These are phyloP conservation scores for Aphidius gifuensis DNA, from an alignment of 1,140 invertebrate species.

Conservation along the genomic window DNA sequence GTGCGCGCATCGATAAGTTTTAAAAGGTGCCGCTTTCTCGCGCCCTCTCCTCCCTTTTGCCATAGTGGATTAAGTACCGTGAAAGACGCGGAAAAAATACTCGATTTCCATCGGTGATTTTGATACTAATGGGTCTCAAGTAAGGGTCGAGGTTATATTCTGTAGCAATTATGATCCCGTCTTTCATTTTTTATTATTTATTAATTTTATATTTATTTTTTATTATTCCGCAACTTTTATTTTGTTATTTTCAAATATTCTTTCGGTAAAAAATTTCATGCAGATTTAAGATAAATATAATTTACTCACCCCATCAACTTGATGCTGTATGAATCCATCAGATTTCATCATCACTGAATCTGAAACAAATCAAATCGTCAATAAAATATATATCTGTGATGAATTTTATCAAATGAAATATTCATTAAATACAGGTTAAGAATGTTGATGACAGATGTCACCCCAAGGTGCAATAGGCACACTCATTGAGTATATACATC, in stretches of 20 bases:
- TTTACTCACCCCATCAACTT: not conserved
- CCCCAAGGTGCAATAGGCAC: too few species aligned
- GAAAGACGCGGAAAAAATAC: conserved; percentile 8
- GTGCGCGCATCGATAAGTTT: conserved; percentile 18
- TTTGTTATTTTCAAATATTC: too few species aligned
- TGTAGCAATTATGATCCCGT: conserved; percentile 13
- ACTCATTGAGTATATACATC: too few species aligned
- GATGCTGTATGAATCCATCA: too few species aligned
- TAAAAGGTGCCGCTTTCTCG: conserved; percentile 22
- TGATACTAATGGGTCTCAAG: conserved; percentile 16
- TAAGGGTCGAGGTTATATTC: not conserved
- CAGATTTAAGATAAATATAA: conserved; percentile 4
- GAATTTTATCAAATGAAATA: too few species aligned
- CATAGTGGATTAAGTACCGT: not conserved
- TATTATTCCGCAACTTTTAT: too few species aligned
- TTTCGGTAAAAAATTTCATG: conserved; percentile 17
- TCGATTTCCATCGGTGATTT: conserved; percentile 20
- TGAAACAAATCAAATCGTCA: too few species aligned
- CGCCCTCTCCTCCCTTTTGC: not conserved
- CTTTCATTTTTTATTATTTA: not conserved
- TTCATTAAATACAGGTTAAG: too few species aligned
- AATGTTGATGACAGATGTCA: too few species aligned
- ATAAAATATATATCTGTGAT: too few species aligned
- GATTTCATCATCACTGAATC: too few species aligned
- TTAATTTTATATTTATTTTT: too few species aligned